Evolutionary conservation across 2,888 invertebrate genomes (phyloP), one percentile per base, ranked within the genome.

Genomic region (Atherix ibis): DNA sequence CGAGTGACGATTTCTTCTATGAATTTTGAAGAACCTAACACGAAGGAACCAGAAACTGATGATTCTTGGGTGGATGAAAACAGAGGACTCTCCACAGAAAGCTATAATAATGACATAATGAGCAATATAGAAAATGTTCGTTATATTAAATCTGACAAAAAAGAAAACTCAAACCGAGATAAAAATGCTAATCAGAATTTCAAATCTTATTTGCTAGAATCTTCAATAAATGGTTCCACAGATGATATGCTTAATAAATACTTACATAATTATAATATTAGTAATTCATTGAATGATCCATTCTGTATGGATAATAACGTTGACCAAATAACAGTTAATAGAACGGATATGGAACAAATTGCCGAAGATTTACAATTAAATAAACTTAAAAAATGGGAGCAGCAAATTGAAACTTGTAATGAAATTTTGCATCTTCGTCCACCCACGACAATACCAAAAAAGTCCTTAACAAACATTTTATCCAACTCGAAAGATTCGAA

Each of bases 351-450:
- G 4, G 22, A 28, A 16, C 28, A 34, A 22, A 15, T 28, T 12
- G 15, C 28, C 8, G 28, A 28, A 10, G 17, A 26, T 10, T 16
- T 34, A 28, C 22, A 35, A 30, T 30, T 30, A n/a, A 28, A 27
- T 5, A 35, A 38, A 19, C 12, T 35, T 10, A 24, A 30, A 16
- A 6, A 32, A 9, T 38, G 38, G 38, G 27, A 35, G 12, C 27
- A 35, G 15, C 38, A 39, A 24, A 36, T 36, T 4, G 15, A 19
- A 6, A 22, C 31, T 10, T 39, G 39, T 13, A 39, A 36, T 13
- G 25, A 27, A 25, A 16, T 36, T 13, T 18, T 36, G 14, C 9
- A 34, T n/a, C 18, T 18, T 9, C 12, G 28, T 14, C 28, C 28
- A 2, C 22, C 27, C 16, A 12, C 14, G 12, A 28, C 34, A 16